Percentiles rank a stretch among this genome's conserved stretches.
phyloP scores from a whole-genome alignment of 2,888 invertebrate species.

The Anodontia alba region DNA sequence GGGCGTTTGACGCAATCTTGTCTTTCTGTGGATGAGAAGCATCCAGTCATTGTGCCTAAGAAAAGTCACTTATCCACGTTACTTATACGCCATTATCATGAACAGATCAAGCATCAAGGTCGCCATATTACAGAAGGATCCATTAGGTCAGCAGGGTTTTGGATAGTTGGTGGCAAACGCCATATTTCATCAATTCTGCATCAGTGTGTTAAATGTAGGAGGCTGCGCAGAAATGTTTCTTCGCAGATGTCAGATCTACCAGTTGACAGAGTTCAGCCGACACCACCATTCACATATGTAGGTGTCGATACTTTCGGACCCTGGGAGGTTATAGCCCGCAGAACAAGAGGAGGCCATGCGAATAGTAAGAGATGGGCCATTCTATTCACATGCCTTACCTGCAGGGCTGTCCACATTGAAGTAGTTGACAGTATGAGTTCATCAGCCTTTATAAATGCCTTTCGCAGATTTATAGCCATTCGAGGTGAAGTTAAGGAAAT shows the following conservation, averaged over 20 bases:
- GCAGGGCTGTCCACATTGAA: constrained; percentile 58
- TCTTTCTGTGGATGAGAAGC: constrained; percentile 13
- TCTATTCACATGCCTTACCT: constrained; percentile 55
- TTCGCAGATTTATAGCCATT: constrained; percentile 51
- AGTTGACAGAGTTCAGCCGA: constrained; percentile 33
- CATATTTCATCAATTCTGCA: constrained; percentile 34
- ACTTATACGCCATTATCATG: constrained; percentile 47
- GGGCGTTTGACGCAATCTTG: constrained; percentile 40
- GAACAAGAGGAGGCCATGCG: constrained; percentile 54
- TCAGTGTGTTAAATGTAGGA: constrained; percentile 45
- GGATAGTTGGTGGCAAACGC: constrained; percentile 50
- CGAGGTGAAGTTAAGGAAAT: constrained; percentile 40
- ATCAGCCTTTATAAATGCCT: constrained; percentile 56
- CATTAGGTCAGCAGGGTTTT: constrained; percentile 48
- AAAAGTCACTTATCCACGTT: constrained; percentile 40
- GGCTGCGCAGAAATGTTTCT: constrained; percentile 37
- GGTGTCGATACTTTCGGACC: constrained; percentile 60
- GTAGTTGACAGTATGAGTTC: constrained; percentile 52
- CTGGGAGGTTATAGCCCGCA: constrained; percentile 43
- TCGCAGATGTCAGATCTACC: constrained; percentile 60
- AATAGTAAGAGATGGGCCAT: constrained; percentile 64
- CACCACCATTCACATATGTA: too few relatives aligned
- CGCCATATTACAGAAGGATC: constrained; percentile 58
- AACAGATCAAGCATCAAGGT: constrained; percentile 51
- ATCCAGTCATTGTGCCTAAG: constrained; percentile 40